These are phyloP conservation scores for Steatocranus sp. DNA, from an alignment of 2,797 vertebrate species.

Conservation along the genomic window DNA sequence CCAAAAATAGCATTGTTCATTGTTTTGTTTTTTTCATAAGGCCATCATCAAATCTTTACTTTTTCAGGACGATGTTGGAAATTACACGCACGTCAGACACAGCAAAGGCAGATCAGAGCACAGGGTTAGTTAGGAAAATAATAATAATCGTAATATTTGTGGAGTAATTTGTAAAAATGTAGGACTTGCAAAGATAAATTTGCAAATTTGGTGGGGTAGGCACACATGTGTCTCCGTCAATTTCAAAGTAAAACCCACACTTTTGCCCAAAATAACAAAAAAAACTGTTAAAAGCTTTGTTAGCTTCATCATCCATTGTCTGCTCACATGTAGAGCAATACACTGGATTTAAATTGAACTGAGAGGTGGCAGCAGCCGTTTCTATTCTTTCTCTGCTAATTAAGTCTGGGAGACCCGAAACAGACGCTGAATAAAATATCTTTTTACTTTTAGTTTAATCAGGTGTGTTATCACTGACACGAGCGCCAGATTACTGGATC, in stretches of 20 bases:
- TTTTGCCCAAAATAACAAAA: neutral
- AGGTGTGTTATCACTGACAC: neutral
- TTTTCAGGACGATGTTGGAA: neutral
- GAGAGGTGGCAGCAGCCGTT: neutral
- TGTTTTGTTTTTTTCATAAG: neutral
- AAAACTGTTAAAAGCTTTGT: neutral
- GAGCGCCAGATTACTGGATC: neutral
- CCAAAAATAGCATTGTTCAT: neutral
- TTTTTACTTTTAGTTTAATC: neutral
- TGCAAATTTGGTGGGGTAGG: accelerated
- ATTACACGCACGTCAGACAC: neutral
- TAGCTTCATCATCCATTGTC: neutral
- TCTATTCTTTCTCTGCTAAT: neutral
- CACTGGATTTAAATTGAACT: neutral
- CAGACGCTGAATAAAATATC: accelerated
- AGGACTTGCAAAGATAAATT: neutral
- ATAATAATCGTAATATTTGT: neutral
- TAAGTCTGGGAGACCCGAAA: neutral
- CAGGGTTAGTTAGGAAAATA: neutral
- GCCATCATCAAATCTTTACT: neutral
- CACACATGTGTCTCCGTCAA: neutral
- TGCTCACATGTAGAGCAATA: neutral
- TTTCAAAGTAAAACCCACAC: neutral
- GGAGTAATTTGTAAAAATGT: neutral
- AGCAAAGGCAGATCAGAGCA: neutral